Evolutionary conservation across 2,113 vertebrate species (phyloP).

Genomic region (Danionella cerebrum): DNA sequence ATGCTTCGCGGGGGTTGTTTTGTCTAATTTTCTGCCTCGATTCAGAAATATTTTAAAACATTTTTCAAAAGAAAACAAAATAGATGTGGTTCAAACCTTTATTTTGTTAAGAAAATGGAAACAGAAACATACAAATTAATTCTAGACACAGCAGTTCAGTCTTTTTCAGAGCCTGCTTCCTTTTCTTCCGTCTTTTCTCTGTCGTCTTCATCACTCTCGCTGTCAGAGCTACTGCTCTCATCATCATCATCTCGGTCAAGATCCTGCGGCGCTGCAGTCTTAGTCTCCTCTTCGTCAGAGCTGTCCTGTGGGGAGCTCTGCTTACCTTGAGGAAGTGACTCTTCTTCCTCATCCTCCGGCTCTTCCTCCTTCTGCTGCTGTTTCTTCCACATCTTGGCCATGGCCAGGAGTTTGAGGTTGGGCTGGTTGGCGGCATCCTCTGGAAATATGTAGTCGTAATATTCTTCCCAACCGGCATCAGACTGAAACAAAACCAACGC

Average conservation of each 20-base stretch:
- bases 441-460: slow-evolving; percentile 98
- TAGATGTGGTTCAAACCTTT: slow-evolving; percentile 20
- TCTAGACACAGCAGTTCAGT: background rate
- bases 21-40: no score
- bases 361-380: slow-evolving; percentile 71
- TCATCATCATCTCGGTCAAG: slow-evolving; percentile 33
- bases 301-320: background rate
- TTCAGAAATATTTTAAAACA: no score
- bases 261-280: background rate
- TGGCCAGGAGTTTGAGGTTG: slow-evolving; percentile 93
- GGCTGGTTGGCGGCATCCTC: slow-evolving; percentile 97
- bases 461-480: slow-evolving; percentile 96
- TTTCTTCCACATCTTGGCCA: slow-evolving; percentile 98
- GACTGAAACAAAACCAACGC: slow-evolving; percentile 67
- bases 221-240: slow-evolving; percentile 18
- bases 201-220: slow-evolving; percentile 11
- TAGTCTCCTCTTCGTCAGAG: background rate
- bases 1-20: no score
- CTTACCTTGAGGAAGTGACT: background rate
- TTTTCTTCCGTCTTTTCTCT: slow-evolving; percentile 19
- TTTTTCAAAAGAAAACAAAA: no score
- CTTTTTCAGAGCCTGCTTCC: background rate
- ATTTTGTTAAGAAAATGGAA: slow-evolving; percentile 33
- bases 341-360: slow-evolving; percentile 51
- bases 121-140: background rate